Evolutionary conservation across 2,888 invertebrate genomes (phyloP).

Genomic region (Drosophila affinis): DNA sequence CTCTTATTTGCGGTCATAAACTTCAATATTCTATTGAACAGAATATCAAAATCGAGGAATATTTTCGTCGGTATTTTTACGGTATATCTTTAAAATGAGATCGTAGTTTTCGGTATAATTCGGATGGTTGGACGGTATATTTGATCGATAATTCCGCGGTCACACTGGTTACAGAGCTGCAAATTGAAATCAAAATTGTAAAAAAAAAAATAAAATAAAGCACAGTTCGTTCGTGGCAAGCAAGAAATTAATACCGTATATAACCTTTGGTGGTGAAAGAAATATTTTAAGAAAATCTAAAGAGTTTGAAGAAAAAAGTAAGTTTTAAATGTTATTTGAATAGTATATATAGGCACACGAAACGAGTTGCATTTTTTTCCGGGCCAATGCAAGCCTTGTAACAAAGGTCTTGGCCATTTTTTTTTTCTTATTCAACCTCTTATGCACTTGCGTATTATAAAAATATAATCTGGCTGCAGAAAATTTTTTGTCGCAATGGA

Average conservation of each 20-base stretch:
- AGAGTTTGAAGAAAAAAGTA: background rate
- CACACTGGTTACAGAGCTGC: too few species aligned
- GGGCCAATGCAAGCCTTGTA: background rate
- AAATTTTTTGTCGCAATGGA: background rate
- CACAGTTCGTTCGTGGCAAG: background rate
- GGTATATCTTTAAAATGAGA: too few species aligned
- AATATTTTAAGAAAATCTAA: background rate
- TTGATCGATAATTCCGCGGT: too few species aligned
- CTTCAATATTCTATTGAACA: too few species aligned
- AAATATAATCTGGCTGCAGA: background rate
- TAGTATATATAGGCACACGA: background rate
- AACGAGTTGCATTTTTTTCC: background rate
- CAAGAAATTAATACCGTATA: background rate
- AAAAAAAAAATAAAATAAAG: too few species aligned
- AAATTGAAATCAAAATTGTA: too few species aligned
- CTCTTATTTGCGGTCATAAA: too few species aligned
- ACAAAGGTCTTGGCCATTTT: background rate
- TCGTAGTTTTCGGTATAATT: too few species aligned
- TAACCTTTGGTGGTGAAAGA: background rate
- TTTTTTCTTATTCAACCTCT: background rate
- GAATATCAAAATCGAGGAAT: too few species aligned
- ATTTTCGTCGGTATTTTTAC: too few species aligned
- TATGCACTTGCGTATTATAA: background rate
- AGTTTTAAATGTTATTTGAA: background rate
- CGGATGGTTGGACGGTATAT: too few species aligned